Percentiles rank a stretch among this genome's conserved stretches.
Conservation (phyloP, 2,888 invertebrate species). For the Pyrocoelia pectoralis region DNA sequence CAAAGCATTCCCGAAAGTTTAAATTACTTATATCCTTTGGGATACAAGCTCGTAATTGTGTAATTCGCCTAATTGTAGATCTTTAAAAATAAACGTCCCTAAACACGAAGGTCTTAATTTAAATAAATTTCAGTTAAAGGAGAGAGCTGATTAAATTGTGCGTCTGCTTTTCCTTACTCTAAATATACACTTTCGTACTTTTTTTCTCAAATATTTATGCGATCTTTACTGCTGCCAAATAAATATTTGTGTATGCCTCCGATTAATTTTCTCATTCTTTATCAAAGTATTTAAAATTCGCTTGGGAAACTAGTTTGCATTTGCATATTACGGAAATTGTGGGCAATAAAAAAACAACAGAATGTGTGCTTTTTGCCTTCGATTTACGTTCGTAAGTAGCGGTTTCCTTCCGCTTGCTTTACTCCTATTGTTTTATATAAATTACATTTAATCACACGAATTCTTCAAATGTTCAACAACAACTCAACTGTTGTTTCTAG, state of each 20-base stretch:
- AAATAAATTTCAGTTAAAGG: not conserved
- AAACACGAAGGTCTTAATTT: not conserved
- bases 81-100: too few species aligned
- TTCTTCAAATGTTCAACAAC: constrained; percentile 28
- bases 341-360: constrained; percentile 23
- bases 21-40: too few species aligned
- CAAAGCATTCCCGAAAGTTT: not conserved
- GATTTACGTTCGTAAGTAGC: constrained; percentile 25
- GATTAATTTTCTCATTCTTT: constrained; percentile 10
- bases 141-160: not conserved
- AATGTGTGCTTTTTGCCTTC: constrained; percentile 20
- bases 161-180: constrained; percentile 2
- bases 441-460: constrained; percentile 19
- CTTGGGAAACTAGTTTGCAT: constrained; percentile 21
- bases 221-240: not conserved
- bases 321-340: constrained; percentile 25
- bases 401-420: constrained; percentile 31
- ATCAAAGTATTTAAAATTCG: constrained; percentile 17
- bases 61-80: too few species aligned
- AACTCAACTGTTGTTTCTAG: constrained; percentile 1
- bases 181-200: not conserved
- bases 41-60: not conserved
- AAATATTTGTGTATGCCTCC: constrained; percentile 16
- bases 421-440: constrained; percentile 21
- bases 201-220: constrained; percentile 5